Evolutionary conservation across 2,113 vertebrate genomes (phyloP).

Genomic region (Megalops atlanticus): DNA sequence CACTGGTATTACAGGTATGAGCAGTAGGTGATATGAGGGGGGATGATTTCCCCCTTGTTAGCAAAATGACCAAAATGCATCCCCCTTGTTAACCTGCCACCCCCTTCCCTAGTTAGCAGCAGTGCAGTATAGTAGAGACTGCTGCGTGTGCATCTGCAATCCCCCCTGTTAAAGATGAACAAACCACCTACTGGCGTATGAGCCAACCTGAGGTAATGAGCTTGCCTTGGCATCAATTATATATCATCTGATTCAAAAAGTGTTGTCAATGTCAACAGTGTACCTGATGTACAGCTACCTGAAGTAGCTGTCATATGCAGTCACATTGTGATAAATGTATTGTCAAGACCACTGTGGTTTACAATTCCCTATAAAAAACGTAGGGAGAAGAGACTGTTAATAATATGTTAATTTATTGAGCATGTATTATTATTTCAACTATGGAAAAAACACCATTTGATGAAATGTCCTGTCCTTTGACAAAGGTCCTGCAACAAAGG

Average conservation of each 20-base stretch:
- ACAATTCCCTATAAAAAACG: background rate
- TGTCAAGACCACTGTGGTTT: background rate
- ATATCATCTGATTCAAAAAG: background rate
- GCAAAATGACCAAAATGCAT: too few species aligned
- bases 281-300: background rate
- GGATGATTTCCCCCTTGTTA: too few species aligned
- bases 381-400: background rate
- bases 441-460: background rate
- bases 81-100: too few species aligned
- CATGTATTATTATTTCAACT: background rate
- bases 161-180: too few species aligned
- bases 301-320: background rate
- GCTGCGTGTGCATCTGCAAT: too few species aligned
- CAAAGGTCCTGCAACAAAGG: background rate
- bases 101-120: too few species aligned
- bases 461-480: background rate
- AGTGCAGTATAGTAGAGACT: too few species aligned
- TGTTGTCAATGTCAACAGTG: background rate
- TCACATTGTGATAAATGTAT: background rate
- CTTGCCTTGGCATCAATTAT: background rate
- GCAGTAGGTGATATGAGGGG: too few species aligned
- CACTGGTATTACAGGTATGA: background rate
- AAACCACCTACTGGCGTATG: too few species aligned
- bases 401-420: background rate
- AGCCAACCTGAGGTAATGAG: background rate